phyloP scores from a whole-genome alignment of 92 coral and sea anemone genomes.

The Porites divaricata region DNA sequence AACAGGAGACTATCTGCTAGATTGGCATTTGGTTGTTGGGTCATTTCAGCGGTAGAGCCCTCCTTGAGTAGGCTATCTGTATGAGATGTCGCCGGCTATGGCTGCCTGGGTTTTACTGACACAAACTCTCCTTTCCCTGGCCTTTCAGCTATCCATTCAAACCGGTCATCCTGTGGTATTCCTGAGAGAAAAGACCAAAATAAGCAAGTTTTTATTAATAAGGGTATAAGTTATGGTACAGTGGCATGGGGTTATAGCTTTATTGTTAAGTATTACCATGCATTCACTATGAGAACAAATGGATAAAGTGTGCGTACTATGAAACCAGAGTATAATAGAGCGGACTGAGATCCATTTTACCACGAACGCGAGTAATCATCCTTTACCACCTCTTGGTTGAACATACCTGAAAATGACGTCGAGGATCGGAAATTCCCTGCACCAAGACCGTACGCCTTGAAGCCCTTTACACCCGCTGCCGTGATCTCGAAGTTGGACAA shows the following conservation, averaged over 20 bases:
- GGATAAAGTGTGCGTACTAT: slow-evolving; percentile 1
- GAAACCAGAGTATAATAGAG: neutral
- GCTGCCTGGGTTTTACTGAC: slow-evolving; percentile 30
- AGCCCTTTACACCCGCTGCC: neutral
- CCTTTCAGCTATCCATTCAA: slow-evolving; percentile 8
- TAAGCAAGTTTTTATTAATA: neutral
- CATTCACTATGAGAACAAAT: neutral
- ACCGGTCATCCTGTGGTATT: slow-evolving; percentile 1
- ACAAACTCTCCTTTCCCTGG: slow-evolving; percentile 26
- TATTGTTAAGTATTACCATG: neutral
- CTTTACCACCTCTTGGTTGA: neutral
- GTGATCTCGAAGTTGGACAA: neutral
- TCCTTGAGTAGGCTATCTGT: neutral
- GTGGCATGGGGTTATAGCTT: neutral
- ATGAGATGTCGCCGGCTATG: neutral
- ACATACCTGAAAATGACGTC: slow-evolving; percentile 30
- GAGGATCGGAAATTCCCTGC: slow-evolving; percentile 33
- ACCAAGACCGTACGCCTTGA: slow-evolving; percentile 1
- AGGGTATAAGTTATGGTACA: too few relatives aligned
- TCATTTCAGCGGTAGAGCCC: slow-evolving; percentile 1
- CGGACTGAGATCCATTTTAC: too few relatives aligned
- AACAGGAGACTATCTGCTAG: slow-evolving; percentile 23
- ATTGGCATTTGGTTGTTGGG: neutral
- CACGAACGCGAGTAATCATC: neutral
- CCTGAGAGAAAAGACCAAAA: neutral